Evolutionary conservation across 2,113 vertebrate genomes (phyloP), one percentile per base, ranked within the genome.

Genomic region (Corvus moneduloides): DNA sequence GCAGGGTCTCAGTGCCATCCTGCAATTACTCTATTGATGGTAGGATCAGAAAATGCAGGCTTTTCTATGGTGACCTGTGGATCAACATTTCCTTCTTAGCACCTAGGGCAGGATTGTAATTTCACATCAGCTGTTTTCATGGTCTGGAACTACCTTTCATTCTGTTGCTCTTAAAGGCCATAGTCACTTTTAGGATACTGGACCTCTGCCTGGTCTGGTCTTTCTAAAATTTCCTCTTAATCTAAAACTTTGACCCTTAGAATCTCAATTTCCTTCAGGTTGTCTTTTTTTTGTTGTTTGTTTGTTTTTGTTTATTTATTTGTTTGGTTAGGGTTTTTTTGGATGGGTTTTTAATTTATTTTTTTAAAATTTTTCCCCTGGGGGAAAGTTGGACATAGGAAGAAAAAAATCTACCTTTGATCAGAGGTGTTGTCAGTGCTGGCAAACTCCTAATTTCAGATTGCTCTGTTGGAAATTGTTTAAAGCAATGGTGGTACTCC

Each of bases 21-120:
- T 59, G 26, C 19, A 30, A 3, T 52, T 52, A 7, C 1, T 26
- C 10, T 46, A 5, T 52, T 30, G 37, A 6, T 0, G 9, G n/a
- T 23, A 61, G 35, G 27, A n/a, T 26, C 30, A 46, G 61, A 66
- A 12, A 43, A 37, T 24, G 18, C 23, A 48, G 44, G 28, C 6
- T 85, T 62, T 85, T 48, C 24, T 41, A 13, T 1, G 6, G 58
- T 76, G 52, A 56, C 17, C 41, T 56, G 17, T 37, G 55, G 59
- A 44, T 54, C 18, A 67, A 30, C 1, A 4, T 30, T 64, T 80
- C 33, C 23, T 41, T n/a, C 30, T 62, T 13, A 30, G 51, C 41
- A 39, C 23, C 23, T 41, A 17, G 15, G 18, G 22, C 23, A 73
- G 27, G 26, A 51, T 16, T 87, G 3, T 33, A 26, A 66, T 44